phyloP scores from a whole-genome alignment of 2,797 vertebrate genomes.

The Oceanodroma leucorhoa region DNA sequence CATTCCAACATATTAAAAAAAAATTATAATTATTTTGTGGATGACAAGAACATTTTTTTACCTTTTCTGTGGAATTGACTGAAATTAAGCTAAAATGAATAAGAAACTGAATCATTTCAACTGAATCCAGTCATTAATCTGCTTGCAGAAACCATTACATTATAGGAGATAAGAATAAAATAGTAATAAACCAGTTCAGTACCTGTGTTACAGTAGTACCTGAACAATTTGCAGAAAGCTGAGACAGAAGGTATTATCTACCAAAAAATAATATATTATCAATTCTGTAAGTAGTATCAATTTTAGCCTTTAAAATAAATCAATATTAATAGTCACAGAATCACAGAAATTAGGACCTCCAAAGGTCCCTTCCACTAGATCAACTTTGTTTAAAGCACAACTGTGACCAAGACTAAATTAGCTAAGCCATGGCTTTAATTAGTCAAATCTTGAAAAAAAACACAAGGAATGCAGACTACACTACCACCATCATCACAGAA shows the following conservation, averaged over 20 bases:
- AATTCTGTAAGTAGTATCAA: not conserved
- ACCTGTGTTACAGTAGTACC: not conserved
- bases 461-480: not conserved
- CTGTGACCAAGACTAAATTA: not conserved
- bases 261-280: not conserved
- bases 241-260: not conserved
- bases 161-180: not conserved
- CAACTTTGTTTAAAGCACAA: not conserved
- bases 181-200: not conserved
- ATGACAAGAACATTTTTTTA: not conserved
- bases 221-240: not conserved
- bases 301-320: not conserved
- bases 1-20: not conserved
- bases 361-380: not conserved
- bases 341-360: not conserved
- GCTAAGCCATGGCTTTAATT: not conserved
- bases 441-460: not conserved
- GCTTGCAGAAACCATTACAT: not conserved
- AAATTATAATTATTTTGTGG: not conserved
- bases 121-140: not conserved
- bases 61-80: not conserved
- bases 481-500: not conserved
- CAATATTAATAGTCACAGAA: not conserved
- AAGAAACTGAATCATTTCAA: not conserved
- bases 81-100: not conserved